Base-by-base conservation (phyloP, 2,113 vertebrate species). In the Ascaphus truei region DNA sequence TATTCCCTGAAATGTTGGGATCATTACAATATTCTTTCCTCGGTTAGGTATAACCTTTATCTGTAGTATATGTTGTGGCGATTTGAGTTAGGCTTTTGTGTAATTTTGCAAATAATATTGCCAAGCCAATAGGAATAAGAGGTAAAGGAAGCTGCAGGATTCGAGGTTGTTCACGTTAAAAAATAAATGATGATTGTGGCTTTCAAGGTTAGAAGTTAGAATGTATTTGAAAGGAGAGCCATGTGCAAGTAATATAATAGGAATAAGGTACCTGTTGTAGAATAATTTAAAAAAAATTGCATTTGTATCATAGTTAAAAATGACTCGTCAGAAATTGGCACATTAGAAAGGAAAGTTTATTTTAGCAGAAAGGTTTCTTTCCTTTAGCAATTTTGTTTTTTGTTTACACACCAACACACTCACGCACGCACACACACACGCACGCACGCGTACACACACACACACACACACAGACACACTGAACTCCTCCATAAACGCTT, bases 341-440 rank as follows among this genome's bases (percentile, higher is more conserved):
- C n/a, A n/a, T n/a, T n/a, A n/a, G n/a, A n/a, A n/a, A n/a, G n/a
- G n/a, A n/a, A n/a, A n/a, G n/a, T n/a, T n/a, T n/a, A n/a, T n/a
- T n/a, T n/a, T n/a, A n/a, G n/a, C n/a, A n/a, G n/a, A n/a, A n/a
- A 20, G 20, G 50, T 11, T 26, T 62, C 12, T 50, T 76, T 76
- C 53, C 71, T 73, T 47, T 23, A 68, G 67, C 79, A 43, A 64
- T 76, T 72, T 55, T 65, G 63, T 60, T 68, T 62, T 57, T 64
- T 37, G 43, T n/a, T n/a, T n/a, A n/a, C n/a, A n/a, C n/a, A n/a
- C n/a, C n/a, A n/a, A n/a, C n/a, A n/a, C n/a, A n/a, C n/a, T n/a
- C n/a, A n/a, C n/a, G n/a, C n/a, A n/a, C n/a, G n/a, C n/a, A n/a
- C n/a, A n/a, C n/a, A n/a, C n/a, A n/a, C n/a, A n/a, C n/a, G n/a